phyloP scores from a whole-genome alignment of 2,797 vertebrate genomes.

The Anableps anableps region DNA sequence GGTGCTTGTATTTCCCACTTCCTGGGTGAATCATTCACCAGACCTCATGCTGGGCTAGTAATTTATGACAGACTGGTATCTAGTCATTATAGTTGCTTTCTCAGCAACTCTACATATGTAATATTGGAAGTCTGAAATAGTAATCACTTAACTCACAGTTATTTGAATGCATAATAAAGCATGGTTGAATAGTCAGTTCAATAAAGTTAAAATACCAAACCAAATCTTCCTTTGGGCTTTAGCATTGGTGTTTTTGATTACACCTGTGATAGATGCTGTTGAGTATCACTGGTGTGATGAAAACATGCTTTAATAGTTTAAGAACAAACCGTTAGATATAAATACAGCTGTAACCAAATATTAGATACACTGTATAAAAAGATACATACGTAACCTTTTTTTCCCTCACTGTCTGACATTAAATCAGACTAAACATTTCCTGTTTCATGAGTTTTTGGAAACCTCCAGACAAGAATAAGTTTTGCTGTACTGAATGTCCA shows the following conservation, averaged over 20 bases:
- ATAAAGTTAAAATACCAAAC: neutral
- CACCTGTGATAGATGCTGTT: conserved; percentile 38
- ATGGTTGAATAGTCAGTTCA: neutral
- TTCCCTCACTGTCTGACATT: no score
- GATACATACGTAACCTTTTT: no score
- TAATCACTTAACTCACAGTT: conserved; percentile 7
- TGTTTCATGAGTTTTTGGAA: neutral
- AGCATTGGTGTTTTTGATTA: neutral
- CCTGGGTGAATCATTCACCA: conserved; percentile 56
- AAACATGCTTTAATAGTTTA: no score
- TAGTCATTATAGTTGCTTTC: conserved; percentile 37
- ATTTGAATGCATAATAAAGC: neutral
- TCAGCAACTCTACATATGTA: conserved; percentile 22
- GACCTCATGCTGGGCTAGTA: conserved; percentile 43
- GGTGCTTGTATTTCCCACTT: conserved; percentile 63
- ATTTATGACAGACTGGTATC: conserved; percentile 49
- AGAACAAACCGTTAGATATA: no score
- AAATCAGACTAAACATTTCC: no score
- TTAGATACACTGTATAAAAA: no score
- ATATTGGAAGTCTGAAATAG: conserved; percentile 5
- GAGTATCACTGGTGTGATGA: conserved; percentile 1
- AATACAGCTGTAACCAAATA: no score
- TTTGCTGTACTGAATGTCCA: no score
- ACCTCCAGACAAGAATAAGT: neutral
- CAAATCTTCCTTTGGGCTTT: neutral